These are phyloP conservation scores for Heterocephalus glaber DNA, from an alignment of 2,113 vertebrate genomes.

Conservation along the genomic window DNA sequence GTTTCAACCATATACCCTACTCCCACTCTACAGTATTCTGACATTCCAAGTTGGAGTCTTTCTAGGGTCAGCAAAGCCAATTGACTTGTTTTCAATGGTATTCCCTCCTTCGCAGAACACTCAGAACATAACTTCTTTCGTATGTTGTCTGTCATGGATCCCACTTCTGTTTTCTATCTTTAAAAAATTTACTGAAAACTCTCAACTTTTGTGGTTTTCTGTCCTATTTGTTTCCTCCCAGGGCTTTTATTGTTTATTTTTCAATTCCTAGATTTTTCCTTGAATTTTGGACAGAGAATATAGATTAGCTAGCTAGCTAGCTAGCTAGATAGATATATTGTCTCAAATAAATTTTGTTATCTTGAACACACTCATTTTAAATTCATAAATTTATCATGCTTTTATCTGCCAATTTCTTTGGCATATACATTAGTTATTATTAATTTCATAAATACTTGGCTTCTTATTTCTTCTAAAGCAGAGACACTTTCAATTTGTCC, in stretches of 20 bases:
- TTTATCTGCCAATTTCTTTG: not conserved
- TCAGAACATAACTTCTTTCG: not conserved
- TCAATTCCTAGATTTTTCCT: not conserved
- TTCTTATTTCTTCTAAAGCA: not conserved
- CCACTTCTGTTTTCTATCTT: not conserved
- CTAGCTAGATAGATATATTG: no score
- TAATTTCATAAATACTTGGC: not conserved
- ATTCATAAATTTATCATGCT: not conserved
- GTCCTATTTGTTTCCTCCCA: not conserved
- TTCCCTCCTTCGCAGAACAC: not conserved
- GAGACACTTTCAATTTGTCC: not conserved
- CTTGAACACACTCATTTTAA: not conserved
- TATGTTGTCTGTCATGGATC: not conserved
- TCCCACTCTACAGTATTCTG: not conserved
- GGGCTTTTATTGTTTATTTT: not conserved
- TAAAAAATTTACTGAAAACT: not conserved
- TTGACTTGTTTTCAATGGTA: not conserved
- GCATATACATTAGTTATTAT: not conserved
- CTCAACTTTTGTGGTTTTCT: not conserved
- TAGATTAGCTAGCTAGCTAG: no score
- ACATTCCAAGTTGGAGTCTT: not conserved
- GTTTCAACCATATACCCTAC: rapidly evolving
- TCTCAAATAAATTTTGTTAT: not conserved
- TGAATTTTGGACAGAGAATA: not conserved
- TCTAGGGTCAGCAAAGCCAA: not conserved